Evolutionary conservation across 2,888 invertebrate species (phyloP).

Genomic region (Syrista parreyssii): DNA sequence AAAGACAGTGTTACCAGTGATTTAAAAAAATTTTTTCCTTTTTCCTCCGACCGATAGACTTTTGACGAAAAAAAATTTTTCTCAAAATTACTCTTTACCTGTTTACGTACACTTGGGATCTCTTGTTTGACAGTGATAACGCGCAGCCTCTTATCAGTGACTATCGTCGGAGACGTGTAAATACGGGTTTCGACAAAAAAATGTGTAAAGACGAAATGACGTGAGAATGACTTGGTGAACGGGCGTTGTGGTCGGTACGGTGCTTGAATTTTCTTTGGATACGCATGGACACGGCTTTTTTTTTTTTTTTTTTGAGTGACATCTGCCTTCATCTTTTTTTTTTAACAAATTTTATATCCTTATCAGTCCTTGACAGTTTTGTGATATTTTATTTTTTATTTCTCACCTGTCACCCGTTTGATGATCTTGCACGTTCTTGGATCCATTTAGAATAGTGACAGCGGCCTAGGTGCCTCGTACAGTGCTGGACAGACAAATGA

Average conservation of each 20-base stretch:
- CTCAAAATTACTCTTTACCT: not conserved
- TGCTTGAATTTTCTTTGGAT: not conserved
- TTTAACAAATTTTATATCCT: not conserved
- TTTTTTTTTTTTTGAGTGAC: not conserved
- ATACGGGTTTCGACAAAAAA: slow-evolving; percentile 17
- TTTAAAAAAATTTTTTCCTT: not conserved
- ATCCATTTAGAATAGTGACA: not conserved
- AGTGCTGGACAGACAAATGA: not conserved
- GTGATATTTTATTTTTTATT: not conserved
- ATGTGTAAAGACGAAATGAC: not conserved
- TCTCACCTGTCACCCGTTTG: not conserved
- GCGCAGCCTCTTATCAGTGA: slow-evolving; percentile 20
- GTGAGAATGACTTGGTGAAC: not conserved
- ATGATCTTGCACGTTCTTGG: not conserved
- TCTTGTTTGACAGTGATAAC: slow-evolving; percentile 44
- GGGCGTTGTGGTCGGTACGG: not conserved
- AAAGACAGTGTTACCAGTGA: not conserved
- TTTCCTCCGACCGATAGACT: not conserved
- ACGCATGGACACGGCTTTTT: not conserved
- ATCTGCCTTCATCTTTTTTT: not conserved
- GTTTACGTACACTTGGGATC: not conserved
- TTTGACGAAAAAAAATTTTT: not conserved
- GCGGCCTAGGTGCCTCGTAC: not conserved
- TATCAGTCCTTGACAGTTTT: too few relatives aligned
- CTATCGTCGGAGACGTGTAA: slow-evolving; percentile 33